Percentiles rank a stretch among this genome's conserved stretches.
Evolutionary conservation across 2,797 vertebrate genomes (phyloP).

Genomic region (Tapirus indicus): DNA sequence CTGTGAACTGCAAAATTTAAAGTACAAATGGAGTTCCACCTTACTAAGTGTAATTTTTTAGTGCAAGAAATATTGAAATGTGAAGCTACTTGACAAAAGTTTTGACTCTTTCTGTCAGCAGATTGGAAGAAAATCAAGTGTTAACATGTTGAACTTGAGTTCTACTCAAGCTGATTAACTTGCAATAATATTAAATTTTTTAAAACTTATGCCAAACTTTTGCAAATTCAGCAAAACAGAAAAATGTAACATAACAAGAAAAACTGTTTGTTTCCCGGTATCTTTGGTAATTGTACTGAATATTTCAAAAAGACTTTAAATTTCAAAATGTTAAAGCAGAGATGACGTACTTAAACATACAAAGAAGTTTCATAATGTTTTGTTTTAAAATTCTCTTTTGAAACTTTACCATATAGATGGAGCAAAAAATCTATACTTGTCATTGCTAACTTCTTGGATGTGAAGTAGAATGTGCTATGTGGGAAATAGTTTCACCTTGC

Average conservation of each 20-base stretch:
- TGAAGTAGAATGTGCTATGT: slow-evolving; percentile 6
- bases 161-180: slow-evolving; percentile 28
- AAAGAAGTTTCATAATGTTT: slow-evolving; percentile 9
- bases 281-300: slow-evolving; percentile 54
- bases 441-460: neutral
- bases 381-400: slow-evolving; percentile 12
- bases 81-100: neutral
- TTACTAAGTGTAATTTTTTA: slow-evolving; percentile 23
- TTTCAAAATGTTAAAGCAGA: slow-evolving; percentile 33
- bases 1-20: slow-evolving; percentile 19
- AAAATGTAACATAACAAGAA: slow-evolving; percentile 16
- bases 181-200: slow-evolving; percentile 19
- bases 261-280: neutral
- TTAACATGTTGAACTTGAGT: neutral
- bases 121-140: neutral
- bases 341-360: slow-evolving; percentile 14
- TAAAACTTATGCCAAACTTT: neutral
- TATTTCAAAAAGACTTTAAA: slow-evolving; percentile 13
- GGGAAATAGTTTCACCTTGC: slow-evolving; percentile 5
- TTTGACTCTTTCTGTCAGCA: neutral
- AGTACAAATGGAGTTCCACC: neutral
- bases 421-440: neutral
- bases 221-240: neutral
- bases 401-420: neutral
- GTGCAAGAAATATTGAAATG: neutral